Percentiles rank a stretch among this genome's conserved stretches.
Conservation (phyloP, 1,140 invertebrate species). For the Streblospio benedicti region DNA sequence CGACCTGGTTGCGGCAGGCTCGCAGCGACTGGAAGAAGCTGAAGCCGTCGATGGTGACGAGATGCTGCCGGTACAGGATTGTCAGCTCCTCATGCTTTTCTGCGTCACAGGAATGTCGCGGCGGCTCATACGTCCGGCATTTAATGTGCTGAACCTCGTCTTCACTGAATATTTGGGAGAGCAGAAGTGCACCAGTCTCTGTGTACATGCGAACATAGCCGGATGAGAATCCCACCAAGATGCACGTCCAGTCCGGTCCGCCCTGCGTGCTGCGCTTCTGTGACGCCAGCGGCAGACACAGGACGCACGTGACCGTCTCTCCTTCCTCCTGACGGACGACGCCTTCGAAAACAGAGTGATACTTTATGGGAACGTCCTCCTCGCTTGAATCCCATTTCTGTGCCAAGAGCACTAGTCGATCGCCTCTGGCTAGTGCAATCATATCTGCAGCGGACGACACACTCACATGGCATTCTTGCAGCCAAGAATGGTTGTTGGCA, state of each 20-base stretch:
- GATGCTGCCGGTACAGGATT: constrained; percentile 61
- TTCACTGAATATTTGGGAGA: constrained; percentile 76
- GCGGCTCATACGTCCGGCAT: constrained; percentile 65
- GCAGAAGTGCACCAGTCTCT: constrained; percentile 68
- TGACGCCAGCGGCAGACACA: constrained; percentile 50
- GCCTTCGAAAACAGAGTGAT: constrained; percentile 4
- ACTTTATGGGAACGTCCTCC: constrained; percentile 9
- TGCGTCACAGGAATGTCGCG: constrained; percentile 50
- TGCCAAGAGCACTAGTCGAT: constrained; percentile 58
- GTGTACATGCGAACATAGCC: constrained; percentile 82
- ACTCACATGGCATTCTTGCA: constrained; percentile 62
- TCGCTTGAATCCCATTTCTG: constrained; percentile 49
- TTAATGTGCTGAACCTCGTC: constrained; percentile 70
- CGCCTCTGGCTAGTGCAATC: constrained; percentile 59
- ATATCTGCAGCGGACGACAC: constrained; percentile 65
- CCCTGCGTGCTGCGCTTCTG: constrained; percentile 56
- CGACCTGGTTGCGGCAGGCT: constrained; percentile 69
- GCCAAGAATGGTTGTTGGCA: constrained; percentile 50
- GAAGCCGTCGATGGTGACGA: constrained; percentile 75
- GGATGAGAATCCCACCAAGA: constrained; percentile 74
- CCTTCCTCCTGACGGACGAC: constrained; percentile 13
- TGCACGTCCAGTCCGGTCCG: constrained; percentile 85
- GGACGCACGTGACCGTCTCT: constrained; percentile 31
- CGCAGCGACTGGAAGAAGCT: constrained; percentile 72
- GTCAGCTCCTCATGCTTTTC: constrained; percentile 70